Percentiles rank a stretch among this genome's conserved stretches.
Conservation (phyloP, 2,888 invertebrate genomes). For the Cyclophora albipunctata region DNA sequence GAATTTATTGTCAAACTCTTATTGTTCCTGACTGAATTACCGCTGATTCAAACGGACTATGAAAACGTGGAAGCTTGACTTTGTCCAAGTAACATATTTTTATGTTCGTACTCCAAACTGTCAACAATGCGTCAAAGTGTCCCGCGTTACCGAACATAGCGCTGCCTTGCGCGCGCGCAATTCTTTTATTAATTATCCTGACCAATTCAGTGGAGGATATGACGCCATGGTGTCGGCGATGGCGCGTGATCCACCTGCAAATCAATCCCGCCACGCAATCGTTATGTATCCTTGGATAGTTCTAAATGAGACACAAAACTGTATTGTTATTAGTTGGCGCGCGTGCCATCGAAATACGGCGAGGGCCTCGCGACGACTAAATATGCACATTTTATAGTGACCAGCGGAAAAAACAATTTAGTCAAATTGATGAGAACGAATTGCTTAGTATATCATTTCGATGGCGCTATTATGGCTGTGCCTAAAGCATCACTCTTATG, state of each 20-base stretch:
- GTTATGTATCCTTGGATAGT: constrained; percentile 62
- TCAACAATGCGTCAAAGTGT: constrained; percentile 51
- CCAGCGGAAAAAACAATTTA: constrained; percentile 25
- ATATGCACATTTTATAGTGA: constrained; percentile 31
- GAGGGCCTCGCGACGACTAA: constrained; percentile 19
- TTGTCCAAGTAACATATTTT: constrained; percentile 9
- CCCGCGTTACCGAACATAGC: constrained; percentile 61
- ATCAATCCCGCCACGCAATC: constrained; percentile 53
- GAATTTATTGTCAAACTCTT: constrained; percentile 9
- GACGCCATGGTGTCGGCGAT: constrained; percentile 60
- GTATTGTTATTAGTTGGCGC: constrained; percentile 35
- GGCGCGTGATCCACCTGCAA: constrained; percentile 67
- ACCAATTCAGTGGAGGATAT: constrained; percentile 70
- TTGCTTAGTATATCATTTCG: constrained; percentile 2
- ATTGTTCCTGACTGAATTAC: constrained; percentile 20
- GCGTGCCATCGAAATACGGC: constrained; percentile 31
- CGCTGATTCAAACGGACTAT: constrained; percentile 11
- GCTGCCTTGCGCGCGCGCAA: constrained; percentile 54
- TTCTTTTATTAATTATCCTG: constrained; percentile 70
- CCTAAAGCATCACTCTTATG: background rate
- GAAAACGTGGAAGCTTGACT: background rate
- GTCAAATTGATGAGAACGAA: constrained; percentile 20
- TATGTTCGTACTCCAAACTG: constrained; percentile 21
- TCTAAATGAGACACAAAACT: constrained; percentile 36
- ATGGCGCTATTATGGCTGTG: background rate